Base-by-base conservation (phyloP, 2,888 invertebrate species). In the Lasioglossum morio region DNA sequence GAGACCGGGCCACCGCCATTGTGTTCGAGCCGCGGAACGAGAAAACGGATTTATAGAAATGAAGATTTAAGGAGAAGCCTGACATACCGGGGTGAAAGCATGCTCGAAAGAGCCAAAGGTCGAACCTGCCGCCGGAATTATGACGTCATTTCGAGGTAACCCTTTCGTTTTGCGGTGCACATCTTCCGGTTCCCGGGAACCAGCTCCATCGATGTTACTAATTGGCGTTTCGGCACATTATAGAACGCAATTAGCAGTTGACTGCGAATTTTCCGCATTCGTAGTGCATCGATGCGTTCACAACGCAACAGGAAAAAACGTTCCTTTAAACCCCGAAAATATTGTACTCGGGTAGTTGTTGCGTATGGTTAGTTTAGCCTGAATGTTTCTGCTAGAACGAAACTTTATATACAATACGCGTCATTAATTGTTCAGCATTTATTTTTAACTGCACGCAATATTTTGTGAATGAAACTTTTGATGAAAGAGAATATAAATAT, bases 21-120 rank as follows among this genome's bases (percentile, higher is more conserved):
- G 90, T 92, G 89, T 86, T 88, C 83, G 83, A 88, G 82, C 77
- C 83, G 78, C 80, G 84, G 84, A 85, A 86, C 87, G 87, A 80
- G 85, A 77, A 89, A 89, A 86, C 87, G 88, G 90, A 91, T 90
- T 90, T 89, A 87, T 89, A 90, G 89, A 87, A 91, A 90, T 88
- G 89, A 90, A 91, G 90, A 89, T 91, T 89, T 89, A 91, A 88
- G 87, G 82, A 89, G 86, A 84, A 72, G 75, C 85, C 72, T 82
- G 73, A 72, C 78, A 60, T 43, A 57, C 40, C 48, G 60, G 53
- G 72, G 37, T 43, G 78, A 46, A 63, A 77, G 14, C 77, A 75
- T 40, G 75, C 60, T 75, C 40, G 40, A 8, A 16, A 30, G 63
- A 30, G 30, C 19, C 76, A 46, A 63, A 63, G 63, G 76, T 76